phyloP scores from a whole-genome alignment of 1,140 invertebrate genomes.

The Sycobia sp. region DNA sequence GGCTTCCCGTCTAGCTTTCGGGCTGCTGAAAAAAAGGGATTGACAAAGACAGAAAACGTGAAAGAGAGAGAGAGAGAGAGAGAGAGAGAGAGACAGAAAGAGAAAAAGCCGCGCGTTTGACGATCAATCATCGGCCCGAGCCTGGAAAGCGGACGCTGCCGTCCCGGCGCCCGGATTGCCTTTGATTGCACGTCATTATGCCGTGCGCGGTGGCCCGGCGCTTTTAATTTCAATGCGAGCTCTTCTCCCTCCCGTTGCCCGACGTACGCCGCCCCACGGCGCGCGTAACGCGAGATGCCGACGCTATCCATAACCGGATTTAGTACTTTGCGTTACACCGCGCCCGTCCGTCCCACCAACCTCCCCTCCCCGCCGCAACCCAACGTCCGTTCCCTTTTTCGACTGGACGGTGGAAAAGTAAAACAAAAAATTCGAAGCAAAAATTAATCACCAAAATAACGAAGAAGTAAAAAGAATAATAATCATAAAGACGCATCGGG shows the following conservation, averaged over 20 bases:
- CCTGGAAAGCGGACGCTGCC: constrained; percentile 3
- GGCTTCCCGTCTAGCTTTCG: background rate
- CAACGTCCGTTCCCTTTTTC: too few species aligned
- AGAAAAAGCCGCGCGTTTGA: background rate
- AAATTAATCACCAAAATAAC: too few species aligned
- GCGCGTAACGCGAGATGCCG: background rate
- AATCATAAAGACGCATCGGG: too few species aligned
- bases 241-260: background rate
- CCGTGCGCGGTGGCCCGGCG: background rate
- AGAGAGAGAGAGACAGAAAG: too few species aligned
- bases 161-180: constrained; percentile 7
- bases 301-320: constrained; percentile 23
- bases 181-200: constrained; percentile 30
- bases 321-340: constrained; percentile 7
- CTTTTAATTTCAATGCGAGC: constrained; percentile 31
- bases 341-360: too few species aligned
- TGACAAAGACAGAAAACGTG: too few species aligned
- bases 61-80: too few species aligned
- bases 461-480: too few species aligned
- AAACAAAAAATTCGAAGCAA: too few species aligned
- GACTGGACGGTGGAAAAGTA: too few species aligned
- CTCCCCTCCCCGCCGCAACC: too few species aligned
- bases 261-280: background rate
- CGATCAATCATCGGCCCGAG: constrained; percentile 20
- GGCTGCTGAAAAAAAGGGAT: background rate